Percentiles rank a stretch among this genome's conserved stretches.
Evolutionary conservation across 2,888 invertebrate species (phyloP).

Genomic region (Lycophotia porphyrea): DNA sequence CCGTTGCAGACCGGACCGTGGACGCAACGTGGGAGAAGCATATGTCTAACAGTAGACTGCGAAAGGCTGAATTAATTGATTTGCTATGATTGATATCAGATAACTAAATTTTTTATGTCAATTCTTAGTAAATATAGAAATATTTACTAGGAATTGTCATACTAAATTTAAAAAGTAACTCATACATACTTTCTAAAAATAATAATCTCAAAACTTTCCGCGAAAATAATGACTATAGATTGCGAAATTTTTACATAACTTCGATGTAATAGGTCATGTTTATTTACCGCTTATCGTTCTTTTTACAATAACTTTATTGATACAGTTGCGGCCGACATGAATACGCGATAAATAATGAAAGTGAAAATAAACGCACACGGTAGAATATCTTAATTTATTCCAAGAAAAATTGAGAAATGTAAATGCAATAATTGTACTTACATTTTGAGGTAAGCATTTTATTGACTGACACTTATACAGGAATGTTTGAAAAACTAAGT

Average conservation of each 20-base stretch:
- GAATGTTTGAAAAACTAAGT: conserved; percentile 47
- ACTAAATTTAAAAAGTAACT: neutral
- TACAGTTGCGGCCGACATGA: conserved; percentile 22
- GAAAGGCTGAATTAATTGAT: neutral
- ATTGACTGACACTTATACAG: conserved; percentile 37
- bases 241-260: conserved; percentile 50
- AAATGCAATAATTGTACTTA: conserved; percentile 49
- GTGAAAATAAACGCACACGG: neutral
- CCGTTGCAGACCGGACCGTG: neutral
- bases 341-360: neutral
- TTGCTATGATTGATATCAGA: neutral
- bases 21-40: neutral
- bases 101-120: neutral
- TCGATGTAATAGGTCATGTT: conserved; percentile 18
- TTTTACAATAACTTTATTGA: conserved; percentile 15
- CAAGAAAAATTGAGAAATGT: conserved; percentile 1
- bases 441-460: conserved; percentile 60
- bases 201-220: conserved; percentile 4
- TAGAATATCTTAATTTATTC: neutral
- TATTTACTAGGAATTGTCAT: neutral
- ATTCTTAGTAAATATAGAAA: neutral
- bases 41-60: neutral
- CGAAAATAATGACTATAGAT: neutral
- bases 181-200: neutral
- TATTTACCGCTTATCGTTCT: neutral